A percentile compares a stretch with the other conserved stretches of the same genome.
Evolutionary conservation across 2,797 vertebrate genomes (phyloP).

Genomic region (Paratrypauchen microcephalus): DNA sequence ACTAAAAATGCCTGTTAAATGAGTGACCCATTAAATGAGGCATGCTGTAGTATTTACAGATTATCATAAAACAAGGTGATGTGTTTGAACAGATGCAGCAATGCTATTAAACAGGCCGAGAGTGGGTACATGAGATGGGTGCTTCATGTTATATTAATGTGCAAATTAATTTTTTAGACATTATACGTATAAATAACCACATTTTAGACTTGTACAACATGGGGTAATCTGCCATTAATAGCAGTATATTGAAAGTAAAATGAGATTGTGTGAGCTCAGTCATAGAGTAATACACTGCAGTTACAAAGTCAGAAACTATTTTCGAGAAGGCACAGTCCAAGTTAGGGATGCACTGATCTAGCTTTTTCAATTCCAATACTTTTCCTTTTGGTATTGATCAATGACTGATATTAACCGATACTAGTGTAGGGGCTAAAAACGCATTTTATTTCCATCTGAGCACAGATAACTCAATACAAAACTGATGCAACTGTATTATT

Average conservation of each 20-base stretch:
- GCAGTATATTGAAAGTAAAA: background rate
- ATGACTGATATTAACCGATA: too few species aligned
- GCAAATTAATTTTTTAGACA: background rate
- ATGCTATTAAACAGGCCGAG: constrained; percentile 5
- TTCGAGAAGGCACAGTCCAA: background rate
- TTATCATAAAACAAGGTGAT: constrained; percentile 12
- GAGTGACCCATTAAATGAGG: constrained; percentile 16
- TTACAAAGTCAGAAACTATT: background rate
- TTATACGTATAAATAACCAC: background rate
- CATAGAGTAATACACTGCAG: background rate
- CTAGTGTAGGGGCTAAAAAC: too few species aligned
- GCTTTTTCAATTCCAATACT: too few species aligned
- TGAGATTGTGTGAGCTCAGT: too few species aligned
- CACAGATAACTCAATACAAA: too few species aligned
- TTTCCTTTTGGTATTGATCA: too few species aligned
- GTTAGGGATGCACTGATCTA: too few species aligned
- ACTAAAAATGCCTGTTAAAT: constrained; percentile 16
- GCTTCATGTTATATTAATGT: constrained; percentile 2
- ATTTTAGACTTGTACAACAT: background rate
- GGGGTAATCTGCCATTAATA: background rate
- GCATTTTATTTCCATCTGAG: too few species aligned
- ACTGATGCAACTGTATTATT: too few species aligned
- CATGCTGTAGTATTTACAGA: constrained; percentile 9
- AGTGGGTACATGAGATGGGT: background rate
- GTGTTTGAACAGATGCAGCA: constrained; percentile 11